phyloP scores from a whole-genome alignment of 2,797 vertebrate genomes.

The Protonibea diacanthus region DNA sequence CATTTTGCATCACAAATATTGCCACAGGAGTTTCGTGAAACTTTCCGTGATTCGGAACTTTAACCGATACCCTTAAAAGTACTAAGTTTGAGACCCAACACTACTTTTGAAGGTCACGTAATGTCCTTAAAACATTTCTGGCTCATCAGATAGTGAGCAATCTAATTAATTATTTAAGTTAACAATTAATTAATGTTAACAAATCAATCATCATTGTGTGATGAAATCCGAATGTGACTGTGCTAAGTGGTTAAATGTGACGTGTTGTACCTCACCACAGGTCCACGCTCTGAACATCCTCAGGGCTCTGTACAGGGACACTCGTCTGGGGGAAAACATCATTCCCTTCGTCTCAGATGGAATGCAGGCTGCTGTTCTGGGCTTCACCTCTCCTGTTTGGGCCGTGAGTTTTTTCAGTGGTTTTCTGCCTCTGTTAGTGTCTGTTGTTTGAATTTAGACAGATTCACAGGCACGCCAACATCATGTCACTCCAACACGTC shows the following conservation, averaged over 20 bases:
- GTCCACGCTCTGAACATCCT: conserved; percentile 98
- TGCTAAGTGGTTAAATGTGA: neutral
- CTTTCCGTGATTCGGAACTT: no score
- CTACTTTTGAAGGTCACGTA: neutral
- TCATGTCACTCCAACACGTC: neutral
- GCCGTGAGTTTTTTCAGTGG: conserved; percentile 88
- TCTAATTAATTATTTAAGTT: no score
- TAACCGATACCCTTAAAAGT: no score
- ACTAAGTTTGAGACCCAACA: no score
- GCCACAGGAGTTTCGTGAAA: no score
- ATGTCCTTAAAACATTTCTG: neutral
- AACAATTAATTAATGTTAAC: no score
- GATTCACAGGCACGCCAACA: neutral
- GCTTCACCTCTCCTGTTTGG: conserved; percentile 95
- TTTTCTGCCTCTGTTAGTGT: neutral
- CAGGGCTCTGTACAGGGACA: conserved; percentile 93
- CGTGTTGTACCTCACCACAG: conserved; percentile 68
- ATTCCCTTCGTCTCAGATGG: conserved; percentile 94
- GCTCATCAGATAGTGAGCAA: neutral
- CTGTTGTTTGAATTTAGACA: neutral
- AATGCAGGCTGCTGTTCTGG: conserved; percentile 92
- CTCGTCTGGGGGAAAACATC: conserved; percentile 93
- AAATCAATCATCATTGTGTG: neutral
- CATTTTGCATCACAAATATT: no score
- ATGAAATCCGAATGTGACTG: neutral